These are phyloP conservation scores for Sitodiplosis mosellana DNA, from an alignment of 1,140 invertebrate species.

Conservation along the genomic window DNA sequence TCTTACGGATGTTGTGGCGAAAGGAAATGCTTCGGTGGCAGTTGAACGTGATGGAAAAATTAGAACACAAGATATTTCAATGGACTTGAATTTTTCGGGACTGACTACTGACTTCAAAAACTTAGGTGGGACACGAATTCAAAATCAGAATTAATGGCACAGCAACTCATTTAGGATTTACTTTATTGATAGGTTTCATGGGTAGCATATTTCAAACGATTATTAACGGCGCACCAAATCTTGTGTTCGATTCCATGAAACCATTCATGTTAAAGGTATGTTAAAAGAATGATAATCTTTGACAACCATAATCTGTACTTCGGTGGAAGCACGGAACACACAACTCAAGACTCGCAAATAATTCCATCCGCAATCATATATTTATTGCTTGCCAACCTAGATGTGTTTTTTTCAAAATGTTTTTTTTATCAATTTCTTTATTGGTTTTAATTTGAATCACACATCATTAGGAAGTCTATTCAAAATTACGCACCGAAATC, in stretches of 20 bases:
- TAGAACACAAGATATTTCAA: conserved; percentile 52
- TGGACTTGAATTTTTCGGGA: conserved; percentile 58
- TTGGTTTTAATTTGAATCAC: too few species aligned
- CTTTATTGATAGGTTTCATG: conserved; percentile 42
- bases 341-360: too few species aligned
- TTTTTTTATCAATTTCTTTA: too few species aligned
- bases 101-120: conserved; percentile 67
- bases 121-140: conserved; percentile 21
- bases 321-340: too few species aligned
- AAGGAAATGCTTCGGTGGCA: conserved; percentile 41
- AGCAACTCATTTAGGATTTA: neutral
- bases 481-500: conserved; percentile 41
- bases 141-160: neutral
- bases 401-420: too few species aligned
- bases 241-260: conserved; percentile 70
- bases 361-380: too few species aligned
- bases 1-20: conserved; percentile 44
- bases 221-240: conserved; percentile 58
- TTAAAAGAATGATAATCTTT: too few species aligned
- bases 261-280: conserved; percentile 57
- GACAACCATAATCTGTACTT: too few species aligned
- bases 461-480: conserved; percentile 64
- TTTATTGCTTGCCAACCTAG: too few species aligned
- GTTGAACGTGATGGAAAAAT: conserved; percentile 53
- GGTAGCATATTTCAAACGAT: conserved; percentile 55